Percentiles rank a stretch among this genome's conserved stretches.
These are phyloP conservation scores for Schizothorax lantsangensis DNA, from an alignment of 2,797 vertebrate species.

Conservation along the genomic window DNA sequence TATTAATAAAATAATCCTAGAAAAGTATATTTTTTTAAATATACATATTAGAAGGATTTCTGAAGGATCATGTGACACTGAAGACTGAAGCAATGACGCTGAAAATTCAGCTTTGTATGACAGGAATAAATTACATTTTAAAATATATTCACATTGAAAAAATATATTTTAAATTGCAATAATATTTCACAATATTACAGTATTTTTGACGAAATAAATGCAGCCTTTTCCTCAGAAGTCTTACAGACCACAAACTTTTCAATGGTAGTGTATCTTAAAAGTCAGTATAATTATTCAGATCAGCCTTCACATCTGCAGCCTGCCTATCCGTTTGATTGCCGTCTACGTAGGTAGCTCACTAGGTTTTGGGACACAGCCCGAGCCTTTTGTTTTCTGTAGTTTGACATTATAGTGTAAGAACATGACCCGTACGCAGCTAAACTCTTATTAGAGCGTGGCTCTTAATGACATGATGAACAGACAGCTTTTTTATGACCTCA, in stretches of 20 bases:
- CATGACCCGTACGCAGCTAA: conserved; percentile 57
- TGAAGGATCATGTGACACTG: not conserved
- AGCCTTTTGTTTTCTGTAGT: conserved; percentile 44
- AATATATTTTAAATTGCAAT: no score
- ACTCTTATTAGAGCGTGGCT: conserved; percentile 61
- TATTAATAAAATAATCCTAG: not conserved
- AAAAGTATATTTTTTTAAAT: no score
- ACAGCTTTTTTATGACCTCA: conserved; percentile 63
- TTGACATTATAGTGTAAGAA: conserved; percentile 45
- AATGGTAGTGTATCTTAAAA: not conserved
- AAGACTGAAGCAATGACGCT: not conserved
- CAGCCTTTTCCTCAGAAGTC: not conserved
- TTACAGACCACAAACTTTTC: not conserved
- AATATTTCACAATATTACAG: no score
- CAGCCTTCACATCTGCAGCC: not conserved
- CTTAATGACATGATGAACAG: conserved; percentile 64
- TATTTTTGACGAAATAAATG: not conserved
- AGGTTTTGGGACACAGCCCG: not conserved
- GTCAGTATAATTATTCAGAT: not conserved
- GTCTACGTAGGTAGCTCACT: not conserved
- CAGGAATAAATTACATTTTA: no score
- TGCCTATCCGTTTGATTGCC: not conserved
- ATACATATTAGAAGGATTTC: not conserved
- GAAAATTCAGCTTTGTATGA: not conserved
- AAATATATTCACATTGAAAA: no score